Evolutionary conservation across 1,140 invertebrate species (phyloP), one percentile per base, ranked within the genome.

Genomic region (Ceratitis capitata): DNA sequence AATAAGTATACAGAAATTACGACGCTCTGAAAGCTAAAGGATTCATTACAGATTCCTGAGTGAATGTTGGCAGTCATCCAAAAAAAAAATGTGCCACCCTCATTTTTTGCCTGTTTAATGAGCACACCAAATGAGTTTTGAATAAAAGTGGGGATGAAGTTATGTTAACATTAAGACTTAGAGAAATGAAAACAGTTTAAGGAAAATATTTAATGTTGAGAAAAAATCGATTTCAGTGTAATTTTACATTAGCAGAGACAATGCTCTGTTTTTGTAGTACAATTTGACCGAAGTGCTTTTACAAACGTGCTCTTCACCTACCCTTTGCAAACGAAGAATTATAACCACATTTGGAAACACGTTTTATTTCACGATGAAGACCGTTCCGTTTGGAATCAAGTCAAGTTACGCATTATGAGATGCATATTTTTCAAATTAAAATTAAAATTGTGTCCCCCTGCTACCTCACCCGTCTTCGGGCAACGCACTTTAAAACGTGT

Each of bases 351-450:
- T 69, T 16, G 32, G 32, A 39, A n/a, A 39, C 42, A 5, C 12
- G 35, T 42, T 78, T 78, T 64, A 64, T 32, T 42, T 42, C 16
- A 78, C n/a, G n/a, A 78, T 47, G 32, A 35, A 78, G 12, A 78
- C 64, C 39, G 39, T 23, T 35, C 7, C 2, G 42, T 78, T 78
- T 45, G 45, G 16, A 42, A 42, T 42, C 35, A 78, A 42, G n/a
- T 85, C 35, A 53, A 49, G 56, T 56, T 56, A 84, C 84, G 53
- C 51, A 86, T 84, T 86, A 82, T 83, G 86, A 82, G 61, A 42
- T 87, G 86, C 89, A 89, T 89, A 89, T 89, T 90, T 89, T 89
- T 86, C 87, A 88, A 89, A 89, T 90, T 85, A 84, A 85, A 83
- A 89, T 85, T 85, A 84, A 85, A 83, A 89, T 85, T 85, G 64